Conservation (phyloP, 2,113 vertebrate genomes). For the Prionailurus viverrinus region DNA sequence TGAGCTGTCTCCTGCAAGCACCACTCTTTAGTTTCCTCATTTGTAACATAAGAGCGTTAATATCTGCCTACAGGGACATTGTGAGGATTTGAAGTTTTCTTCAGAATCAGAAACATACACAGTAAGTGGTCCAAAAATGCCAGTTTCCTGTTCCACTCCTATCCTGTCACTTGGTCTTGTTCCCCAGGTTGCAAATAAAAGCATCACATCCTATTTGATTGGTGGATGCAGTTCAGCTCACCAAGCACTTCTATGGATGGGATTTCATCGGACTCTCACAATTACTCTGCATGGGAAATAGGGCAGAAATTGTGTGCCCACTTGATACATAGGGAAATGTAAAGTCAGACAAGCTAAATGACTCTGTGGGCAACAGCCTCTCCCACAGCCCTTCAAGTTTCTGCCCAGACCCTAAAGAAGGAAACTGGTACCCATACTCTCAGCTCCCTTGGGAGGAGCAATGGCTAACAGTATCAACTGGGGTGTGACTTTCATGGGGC, state of each 20-base stretch:
- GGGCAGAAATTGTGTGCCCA: neutral
- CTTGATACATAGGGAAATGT: neutral
- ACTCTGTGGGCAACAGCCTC: neutral
- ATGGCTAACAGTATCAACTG: rapidly evolving
- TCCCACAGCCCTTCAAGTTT: neutral
- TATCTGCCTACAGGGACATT: neutral
- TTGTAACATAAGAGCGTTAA: neutral
- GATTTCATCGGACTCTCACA: neutral
- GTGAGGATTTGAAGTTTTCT: neutral
- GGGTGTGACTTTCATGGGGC: neutral
- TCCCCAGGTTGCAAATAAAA: neutral
- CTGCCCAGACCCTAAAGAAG: neutral
- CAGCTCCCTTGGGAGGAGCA: neutral
- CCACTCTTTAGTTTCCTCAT: neutral
- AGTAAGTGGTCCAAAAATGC: neutral
- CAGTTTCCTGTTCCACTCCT: neutral
- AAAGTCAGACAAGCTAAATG: neutral
- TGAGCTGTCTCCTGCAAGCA: neutral
- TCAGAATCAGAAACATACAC: neutral
- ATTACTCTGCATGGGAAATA: neutral
- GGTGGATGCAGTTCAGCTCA: neutral
- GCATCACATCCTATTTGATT: neutral
- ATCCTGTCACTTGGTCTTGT: neutral
- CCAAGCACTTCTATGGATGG: neutral
- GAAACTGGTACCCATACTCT: neutral